Evolutionary conservation across 2,113 vertebrate genomes (phyloP).

Genomic region (Speoplatyrhinus poulsoni): DNA sequence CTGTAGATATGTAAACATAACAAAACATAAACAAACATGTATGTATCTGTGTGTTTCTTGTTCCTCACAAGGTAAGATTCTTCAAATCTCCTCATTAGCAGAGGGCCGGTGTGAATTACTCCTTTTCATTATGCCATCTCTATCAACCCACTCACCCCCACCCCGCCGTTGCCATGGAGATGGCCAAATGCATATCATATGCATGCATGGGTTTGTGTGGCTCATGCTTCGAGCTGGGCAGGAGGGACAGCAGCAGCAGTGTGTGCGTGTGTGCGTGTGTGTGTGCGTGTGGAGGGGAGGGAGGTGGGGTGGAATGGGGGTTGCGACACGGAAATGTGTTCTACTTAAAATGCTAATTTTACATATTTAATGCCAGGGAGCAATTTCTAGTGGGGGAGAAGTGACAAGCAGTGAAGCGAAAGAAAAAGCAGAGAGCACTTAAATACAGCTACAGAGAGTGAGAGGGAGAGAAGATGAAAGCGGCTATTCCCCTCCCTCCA

Average conservation of each 20-base stretch:
- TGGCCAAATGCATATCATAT: constrained; percentile 85
- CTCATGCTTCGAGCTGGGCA: constrained; percentile 72
- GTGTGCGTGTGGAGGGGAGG: constrained; percentile 3
- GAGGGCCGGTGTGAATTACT: constrained; percentile 65
- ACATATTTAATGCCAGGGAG: constrained; percentile 79
- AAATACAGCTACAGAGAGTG: constrained; percentile 37
- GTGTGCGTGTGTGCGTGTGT: background rate
- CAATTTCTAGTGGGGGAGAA: constrained; percentile 62
- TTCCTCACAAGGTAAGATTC: background rate
- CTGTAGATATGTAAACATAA: background rate
- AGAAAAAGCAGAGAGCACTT: constrained; percentile 56
- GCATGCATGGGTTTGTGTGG: constrained; percentile 82
- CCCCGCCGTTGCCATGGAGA: constrained; percentile 81
- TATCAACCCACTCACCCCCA: constrained; percentile 13
- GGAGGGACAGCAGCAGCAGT: constrained; percentile 17
- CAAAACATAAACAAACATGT: background rate
- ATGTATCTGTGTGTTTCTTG: background rate
- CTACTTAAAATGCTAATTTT: constrained; percentile 81
- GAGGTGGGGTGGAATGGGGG: constrained; percentile 22
- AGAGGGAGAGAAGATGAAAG: constrained; percentile 32
- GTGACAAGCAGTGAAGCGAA: constrained; percentile 51
- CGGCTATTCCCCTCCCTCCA: constrained; percentile 66
- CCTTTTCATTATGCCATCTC: constrained; percentile 68
- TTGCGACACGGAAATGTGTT: constrained; percentile 67
- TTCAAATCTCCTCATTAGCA: constrained; percentile 42